Evolutionary conservation across 2,888 invertebrate species (phyloP).

Genomic region (Aphidoletes aphidimyza): DNA sequence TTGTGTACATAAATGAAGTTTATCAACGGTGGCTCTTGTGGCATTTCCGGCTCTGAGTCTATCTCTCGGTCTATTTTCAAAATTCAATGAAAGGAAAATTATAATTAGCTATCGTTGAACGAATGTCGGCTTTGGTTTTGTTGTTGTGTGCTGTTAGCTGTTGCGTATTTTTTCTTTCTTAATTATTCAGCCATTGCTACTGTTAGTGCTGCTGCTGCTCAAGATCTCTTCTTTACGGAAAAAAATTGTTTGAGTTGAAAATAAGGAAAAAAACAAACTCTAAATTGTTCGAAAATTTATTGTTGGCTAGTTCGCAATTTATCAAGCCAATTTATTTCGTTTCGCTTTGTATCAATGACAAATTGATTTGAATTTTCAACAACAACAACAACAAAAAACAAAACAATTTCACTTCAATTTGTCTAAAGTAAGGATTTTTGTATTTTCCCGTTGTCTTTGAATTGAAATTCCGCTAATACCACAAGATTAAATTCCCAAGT

Average conservation of each 20-base stretch:
- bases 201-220: too few species aligned
- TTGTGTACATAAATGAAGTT: conserved; percentile 37
- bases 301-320: neutral
- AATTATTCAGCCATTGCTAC: conserved; percentile 24
- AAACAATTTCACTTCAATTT: neutral
- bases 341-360: neutral
- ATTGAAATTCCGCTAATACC: neutral
- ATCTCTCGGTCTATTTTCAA: neutral
- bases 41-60: conserved; percentile 12
- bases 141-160: neutral
- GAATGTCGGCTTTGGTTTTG: neutral
- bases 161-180: conserved; percentile 21
- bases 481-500: neutral
- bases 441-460: too few species aligned
- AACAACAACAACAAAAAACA: too few species aligned
- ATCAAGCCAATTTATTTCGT: conserved; percentile 35
- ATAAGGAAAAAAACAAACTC: neutral
- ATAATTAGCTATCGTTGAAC: conserved; percentile 4
- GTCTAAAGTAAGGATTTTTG: neutral
- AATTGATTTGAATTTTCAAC: too few species aligned
- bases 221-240: conserved; percentile 5
- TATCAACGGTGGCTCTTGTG: conserved; percentile 30
- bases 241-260: neutral
- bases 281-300: conserved; percentile 2
- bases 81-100: conserved; percentile 51